Conservation (phyloP, 37 sponge, comb jelly and placozoan genomes). For the Cladorhizidae sp. region DNA sequence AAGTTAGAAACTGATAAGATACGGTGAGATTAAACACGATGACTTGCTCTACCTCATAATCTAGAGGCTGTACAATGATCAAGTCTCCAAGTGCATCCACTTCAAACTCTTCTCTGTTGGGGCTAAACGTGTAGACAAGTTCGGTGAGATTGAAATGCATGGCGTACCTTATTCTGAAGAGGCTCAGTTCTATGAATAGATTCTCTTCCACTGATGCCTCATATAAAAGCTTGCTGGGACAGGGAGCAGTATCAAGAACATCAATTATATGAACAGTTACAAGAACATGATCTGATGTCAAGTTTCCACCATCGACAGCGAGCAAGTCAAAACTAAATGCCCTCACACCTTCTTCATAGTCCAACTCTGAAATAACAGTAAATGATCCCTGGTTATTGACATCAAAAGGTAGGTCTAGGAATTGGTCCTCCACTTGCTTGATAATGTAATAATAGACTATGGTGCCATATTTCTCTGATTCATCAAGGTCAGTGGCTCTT, state of each 20-base stretch:
- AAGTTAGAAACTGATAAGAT: conserved; percentile 10
- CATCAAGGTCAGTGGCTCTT: conserved; percentile 45
- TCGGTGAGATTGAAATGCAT: background rate
- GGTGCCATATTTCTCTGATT: conserved; percentile 13
- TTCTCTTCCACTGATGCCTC: conserved; percentile 33
- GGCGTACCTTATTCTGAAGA: conserved; percentile 11
- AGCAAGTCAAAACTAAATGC: conserved; percentile 19
- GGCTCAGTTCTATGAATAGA: background rate
- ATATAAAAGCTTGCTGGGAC: conserved; percentile 13
- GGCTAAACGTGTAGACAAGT: conserved; percentile 19
- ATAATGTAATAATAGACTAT: conserved; percentile 36
- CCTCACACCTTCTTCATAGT: conserved; percentile 32
- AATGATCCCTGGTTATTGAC: conserved; percentile 18
- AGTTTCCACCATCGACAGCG: conserved; percentile 31
- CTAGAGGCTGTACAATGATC: conserved; percentile 35
- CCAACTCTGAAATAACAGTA: conserved; percentile 1
- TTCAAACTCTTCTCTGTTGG: background rate
- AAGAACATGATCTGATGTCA: conserved; percentile 3
- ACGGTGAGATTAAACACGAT: conserved; percentile 29
- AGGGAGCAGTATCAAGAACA: conserved; percentile 52
- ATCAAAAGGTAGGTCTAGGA: conserved; percentile 14
- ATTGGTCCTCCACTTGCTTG: background rate
- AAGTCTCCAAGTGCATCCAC: conserved; percentile 15
- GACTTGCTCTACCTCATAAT: conserved; percentile 39
- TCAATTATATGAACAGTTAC: conserved; percentile 30